Base-by-base conservation (phyloP, 2,888 invertebrate species). In the Thyatira batis region DNA sequence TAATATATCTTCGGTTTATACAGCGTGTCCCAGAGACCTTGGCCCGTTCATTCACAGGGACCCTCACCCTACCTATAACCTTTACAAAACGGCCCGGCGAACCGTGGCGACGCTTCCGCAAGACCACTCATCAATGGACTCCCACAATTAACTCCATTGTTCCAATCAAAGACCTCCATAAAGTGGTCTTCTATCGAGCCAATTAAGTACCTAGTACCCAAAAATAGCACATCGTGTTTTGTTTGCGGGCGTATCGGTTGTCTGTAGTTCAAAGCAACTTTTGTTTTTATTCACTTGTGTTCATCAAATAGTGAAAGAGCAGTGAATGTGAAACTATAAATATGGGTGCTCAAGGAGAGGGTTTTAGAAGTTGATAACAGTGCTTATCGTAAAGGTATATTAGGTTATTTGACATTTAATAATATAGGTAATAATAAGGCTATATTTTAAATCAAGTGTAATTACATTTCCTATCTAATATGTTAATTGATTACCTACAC, bases 141-240 rank as follows among this genome's bases (percentile, higher is more conserved):
- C 57, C 61, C 53, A 57, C 53, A 56, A 43, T 61, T 53, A 57
- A 63, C 55, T 57, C 50, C 53, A 60, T 61, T 27, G 45, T 60
- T 61, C 54, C 53, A 45, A 62, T 57, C 60, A 55, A 62, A 67
- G 78, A 46, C 55, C 78, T 61, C 53, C 70, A 72, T 70, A 73
- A 58, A 64, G 51, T 77, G 76, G 80, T 56, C 65, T 27, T 50
- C 57, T 60, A 63, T 60, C 62, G 52, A 58, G 61, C 65, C 69
- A 72, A 78, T 79, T 78, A 74, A 64, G 63, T 69, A 70, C 73
- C 71, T 75, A 78, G 66, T 67, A 70, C 64, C 76, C 76, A 64
- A 77, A 78, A 87, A 86, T 87, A 87, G 80, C 85, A 87, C 75
- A 85, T 60, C 61, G 77, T 72, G 70, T 73, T 72, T 69, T 69